Evolutionary conservation across 2,888 invertebrate species (phyloP), one percentile per base, ranked within the genome.

Genomic region (Saturnia pavonia): DNA sequence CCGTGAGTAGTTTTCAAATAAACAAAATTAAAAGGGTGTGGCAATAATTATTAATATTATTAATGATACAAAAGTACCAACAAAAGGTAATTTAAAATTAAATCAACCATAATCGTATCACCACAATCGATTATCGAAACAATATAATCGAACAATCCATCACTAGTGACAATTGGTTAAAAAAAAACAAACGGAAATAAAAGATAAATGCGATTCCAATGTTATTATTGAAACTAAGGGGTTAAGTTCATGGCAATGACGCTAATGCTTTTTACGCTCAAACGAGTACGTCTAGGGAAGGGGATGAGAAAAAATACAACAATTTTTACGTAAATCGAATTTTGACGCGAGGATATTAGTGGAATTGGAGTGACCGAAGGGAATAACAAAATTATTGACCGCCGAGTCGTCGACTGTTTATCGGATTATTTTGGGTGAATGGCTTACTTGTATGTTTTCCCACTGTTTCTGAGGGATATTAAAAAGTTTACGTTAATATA

Each of bases 321-420:
- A 83, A 89, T 90, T 88, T 90, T 90, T 89, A 82, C 85, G 88
- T 88, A 90, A 92, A 92, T 91, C 85, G 84, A 89, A 86, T 92
- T 91, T 88, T 88, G 88, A 88, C 84, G 80, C 82, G 76, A 83
- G 85, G 85, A 86, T 91, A 87, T 90, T 90, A 88, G 82, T 80
- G 75, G 85, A 90, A 91, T 91, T 90, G 89, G 85, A 89, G 83
- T 90, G 89, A 88, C 90, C 91, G 85, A 75, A 85, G 88, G 88
- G 88, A 88, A 85, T 84, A 87, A 88, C 84, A 85, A 82, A 88
- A 89, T 91, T 90, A 92, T 87, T 83, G 88, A 83, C 87, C 87
- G 87, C 74, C 80, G 85, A 85, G 80, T 84, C 86, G 87, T 34
- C 84, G 83, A 82, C 84, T 84, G 85, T 85, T 89, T 88, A 91